Percentiles rank a stretch among this genome's conserved stretches.
phyloP scores from a whole-genome alignment of 2,888 invertebrate species.

The Scaptomyza caliginosa region DNA sequence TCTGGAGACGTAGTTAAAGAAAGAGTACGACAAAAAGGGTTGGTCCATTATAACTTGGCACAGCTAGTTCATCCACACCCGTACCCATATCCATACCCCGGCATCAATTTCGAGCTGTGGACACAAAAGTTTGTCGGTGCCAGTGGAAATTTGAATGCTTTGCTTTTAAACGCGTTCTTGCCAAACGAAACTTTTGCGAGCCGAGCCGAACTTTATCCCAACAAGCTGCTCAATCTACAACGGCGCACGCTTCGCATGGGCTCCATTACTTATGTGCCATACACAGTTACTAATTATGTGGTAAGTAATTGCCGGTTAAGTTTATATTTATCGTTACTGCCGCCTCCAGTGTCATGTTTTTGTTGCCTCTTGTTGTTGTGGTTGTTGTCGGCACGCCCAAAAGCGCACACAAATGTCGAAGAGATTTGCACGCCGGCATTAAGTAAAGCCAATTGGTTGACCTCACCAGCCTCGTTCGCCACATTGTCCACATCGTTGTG shows the following conservation, averaged over 20 bases:
- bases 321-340: constrained; percentile 75
- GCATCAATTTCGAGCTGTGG: constrained; percentile 82
- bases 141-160: constrained; percentile 80
- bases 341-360: constrained; percentile 29
- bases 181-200: constrained; percentile 78
- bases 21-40: constrained; percentile 1
- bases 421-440: constrained; percentile 75
- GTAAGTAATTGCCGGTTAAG: constrained; percentile 82
- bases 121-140: constrained; percentile 83
- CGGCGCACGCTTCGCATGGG: constrained; percentile 79
- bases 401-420: constrained; percentile 59
- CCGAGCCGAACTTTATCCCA: constrained; percentile 81
- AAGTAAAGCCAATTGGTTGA: constrained; percentile 75
- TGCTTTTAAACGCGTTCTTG: constrained; percentile 80
- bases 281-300: constrained; percentile 82
- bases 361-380: constrained; percentile 27
- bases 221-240: constrained; percentile 82
- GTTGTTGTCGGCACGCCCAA: constrained; percentile 45
- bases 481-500: constrained; percentile 47
- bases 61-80: constrained; percentile 36
- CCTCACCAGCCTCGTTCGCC: constrained; percentile 16
- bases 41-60: constrained; percentile 27
- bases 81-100: constrained; percentile 57
- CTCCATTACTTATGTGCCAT: constrained; percentile 82
- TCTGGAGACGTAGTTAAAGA: not conserved